These are phyloP conservation scores for Dicrostonyx torquatus DNA, from an alignment of 2,797 vertebrate species.

Conservation along the genomic window DNA sequence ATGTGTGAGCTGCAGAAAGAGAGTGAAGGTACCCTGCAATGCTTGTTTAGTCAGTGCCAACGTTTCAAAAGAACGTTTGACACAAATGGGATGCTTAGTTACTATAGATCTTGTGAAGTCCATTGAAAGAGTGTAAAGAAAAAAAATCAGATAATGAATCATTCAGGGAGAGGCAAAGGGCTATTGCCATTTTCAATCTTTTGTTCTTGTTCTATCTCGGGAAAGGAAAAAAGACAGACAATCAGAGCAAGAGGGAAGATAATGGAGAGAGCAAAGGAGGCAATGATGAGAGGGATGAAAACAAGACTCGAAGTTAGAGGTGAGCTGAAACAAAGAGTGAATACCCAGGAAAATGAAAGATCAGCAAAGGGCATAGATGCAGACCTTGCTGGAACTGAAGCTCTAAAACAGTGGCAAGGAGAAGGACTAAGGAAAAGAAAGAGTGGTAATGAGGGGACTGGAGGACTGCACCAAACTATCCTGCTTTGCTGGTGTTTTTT, in stretches of 20 bases:
- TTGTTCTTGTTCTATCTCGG: slow-evolving; percentile 56
- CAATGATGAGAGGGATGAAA: not conserved
- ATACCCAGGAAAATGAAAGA: not conserved
- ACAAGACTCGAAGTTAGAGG: not conserved
- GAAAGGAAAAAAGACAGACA: slow-evolving; percentile 51
- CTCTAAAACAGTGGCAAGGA: not conserved
- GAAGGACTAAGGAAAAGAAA: no score
- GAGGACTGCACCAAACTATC: not conserved
- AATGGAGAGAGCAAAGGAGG: not conserved
- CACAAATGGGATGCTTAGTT: slow-evolving; percentile 68
- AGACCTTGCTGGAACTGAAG: not conserved
- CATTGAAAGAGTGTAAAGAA: slow-evolving; percentile 65
- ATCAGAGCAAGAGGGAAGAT: slow-evolving; percentile 33
- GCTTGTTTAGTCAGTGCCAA: slow-evolving; percentile 59
- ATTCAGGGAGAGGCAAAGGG: slow-evolving; percentile 60
- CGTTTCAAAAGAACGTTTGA: slow-evolving; percentile 71
- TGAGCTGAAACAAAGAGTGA: not conserved
- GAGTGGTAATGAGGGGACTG: accelerated
- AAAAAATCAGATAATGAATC: slow-evolving; percentile 72
- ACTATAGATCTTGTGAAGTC: slow-evolving; percentile 66
- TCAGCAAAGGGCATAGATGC: not conserved
- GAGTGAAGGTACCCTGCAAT: slow-evolving; percentile 43
- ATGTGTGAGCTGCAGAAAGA: slow-evolving; percentile 43
- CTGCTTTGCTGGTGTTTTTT: not conserved
- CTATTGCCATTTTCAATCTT: slow-evolving; percentile 53